Percentiles rank a stretch among this genome's conserved stretches.
phyloP scores from a whole-genome alignment of 2,888 invertebrate genomes.

The Ophonus ardosiacus region DNA sequence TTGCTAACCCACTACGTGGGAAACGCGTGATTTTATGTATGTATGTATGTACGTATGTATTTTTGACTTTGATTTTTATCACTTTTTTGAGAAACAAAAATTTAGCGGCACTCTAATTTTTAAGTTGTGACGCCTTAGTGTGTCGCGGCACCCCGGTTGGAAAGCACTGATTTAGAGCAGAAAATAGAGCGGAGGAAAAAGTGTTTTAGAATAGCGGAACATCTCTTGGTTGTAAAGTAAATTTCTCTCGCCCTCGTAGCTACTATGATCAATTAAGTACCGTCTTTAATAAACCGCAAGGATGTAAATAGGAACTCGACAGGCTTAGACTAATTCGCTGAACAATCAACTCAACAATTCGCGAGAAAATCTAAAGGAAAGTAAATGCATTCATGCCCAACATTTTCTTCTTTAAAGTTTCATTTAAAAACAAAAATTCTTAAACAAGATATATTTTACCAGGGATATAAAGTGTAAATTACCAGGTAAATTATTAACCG shows the following conservation, averaged over 20 bases:
- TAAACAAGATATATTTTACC: no score
- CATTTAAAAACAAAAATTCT: neutral
- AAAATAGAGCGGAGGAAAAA: constrained; percentile 4
- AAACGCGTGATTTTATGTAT: no score
- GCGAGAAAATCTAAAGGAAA: neutral
- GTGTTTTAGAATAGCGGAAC: neutral
- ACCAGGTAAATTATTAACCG: no score
- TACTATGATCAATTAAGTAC: constrained; percentile 45
- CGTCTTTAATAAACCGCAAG: constrained; percentile 50
- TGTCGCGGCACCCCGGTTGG: no score
- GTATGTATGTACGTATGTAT: no score
- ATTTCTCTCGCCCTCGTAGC: neutral
- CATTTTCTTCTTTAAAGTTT: neutral
- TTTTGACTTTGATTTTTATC: no score
- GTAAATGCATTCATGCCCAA: neutral
- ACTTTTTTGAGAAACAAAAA: no score
- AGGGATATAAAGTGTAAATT: no score
- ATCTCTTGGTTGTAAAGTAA: neutral
- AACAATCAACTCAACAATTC: constrained; percentile 6
- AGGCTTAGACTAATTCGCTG: constrained; percentile 18
- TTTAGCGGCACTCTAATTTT: no score
- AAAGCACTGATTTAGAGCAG: neutral
- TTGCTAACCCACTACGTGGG: no score
- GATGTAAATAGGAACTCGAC: constrained; percentile 48
- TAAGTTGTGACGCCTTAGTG: no score